Evolutionary conservation across 1,140 invertebrate genomes (phyloP).

Genomic region (Bombus cullumanus): DNA sequence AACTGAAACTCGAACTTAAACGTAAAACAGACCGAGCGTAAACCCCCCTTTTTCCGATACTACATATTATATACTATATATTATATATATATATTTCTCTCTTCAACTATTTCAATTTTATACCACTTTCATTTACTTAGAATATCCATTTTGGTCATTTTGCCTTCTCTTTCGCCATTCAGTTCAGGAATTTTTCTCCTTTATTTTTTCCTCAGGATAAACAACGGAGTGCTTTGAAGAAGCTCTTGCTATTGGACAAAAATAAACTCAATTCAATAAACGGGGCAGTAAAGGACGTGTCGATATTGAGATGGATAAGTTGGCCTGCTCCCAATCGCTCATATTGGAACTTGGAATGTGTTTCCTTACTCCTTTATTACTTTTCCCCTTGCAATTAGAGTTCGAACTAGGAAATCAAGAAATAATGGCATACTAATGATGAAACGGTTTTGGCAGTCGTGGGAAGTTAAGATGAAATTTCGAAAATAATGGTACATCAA

Average conservation of each 20-base stretch:
- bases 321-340: neutral
- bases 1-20: too few relatives aligned
- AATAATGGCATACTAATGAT: neutral
- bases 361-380: neutral
- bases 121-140: neutral
- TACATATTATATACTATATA: too few relatives aligned
- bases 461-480: neutral
- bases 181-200: neutral
- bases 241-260: too few relatives aligned
- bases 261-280: conserved; percentile 8
- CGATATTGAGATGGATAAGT: conserved; percentile 4
- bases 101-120: neutral
- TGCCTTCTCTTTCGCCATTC: too few relatives aligned
- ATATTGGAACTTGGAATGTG: neutral
- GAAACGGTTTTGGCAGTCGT: neutral
- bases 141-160: neutral
- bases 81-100: neutral
- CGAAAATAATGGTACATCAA: neutral
- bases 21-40: too few relatives aligned
- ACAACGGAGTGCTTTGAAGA: neutral
- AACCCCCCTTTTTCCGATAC: too few relatives aligned
- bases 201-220: neutral
- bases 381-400: neutral
- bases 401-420: neutral
- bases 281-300: neutral